phyloP scores from a whole-genome alignment of 2,797 vertebrate species.

The Protonibea diacanthus region DNA sequence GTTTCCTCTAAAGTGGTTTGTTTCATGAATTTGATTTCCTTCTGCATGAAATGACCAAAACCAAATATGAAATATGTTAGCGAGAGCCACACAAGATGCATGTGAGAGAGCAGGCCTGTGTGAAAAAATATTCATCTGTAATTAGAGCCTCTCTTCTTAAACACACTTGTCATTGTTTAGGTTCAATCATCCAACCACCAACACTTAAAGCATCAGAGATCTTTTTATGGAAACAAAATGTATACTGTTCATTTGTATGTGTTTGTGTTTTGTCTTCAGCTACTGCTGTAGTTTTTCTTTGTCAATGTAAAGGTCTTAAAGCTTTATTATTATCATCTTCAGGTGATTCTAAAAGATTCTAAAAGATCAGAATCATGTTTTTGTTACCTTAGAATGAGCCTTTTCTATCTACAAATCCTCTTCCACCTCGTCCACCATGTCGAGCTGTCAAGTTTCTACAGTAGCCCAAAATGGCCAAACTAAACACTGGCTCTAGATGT shows the following conservation, averaged over 20 bases:
- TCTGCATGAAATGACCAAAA: slow-evolving; percentile 1
- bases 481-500: too few species aligned
- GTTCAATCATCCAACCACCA: neutral
- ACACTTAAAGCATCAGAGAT: neutral
- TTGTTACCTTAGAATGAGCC: too few species aligned
- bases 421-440: too few species aligned
- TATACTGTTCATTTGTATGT: neutral
- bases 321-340: neutral
- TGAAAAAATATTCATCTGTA: neutral
- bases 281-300: neutral
- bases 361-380: too few species aligned
- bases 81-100: slow-evolving; percentile 15
- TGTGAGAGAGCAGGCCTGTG: neutral
- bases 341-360: neutral
- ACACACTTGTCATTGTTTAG: neutral
- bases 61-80: slow-evolving; percentile 21
- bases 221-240: neutral
- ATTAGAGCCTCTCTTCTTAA: neutral
- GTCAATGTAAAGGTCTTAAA: neutral
- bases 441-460: too few species aligned
- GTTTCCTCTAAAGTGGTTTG: slow-evolving; percentile 28
- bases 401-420: too few species aligned
- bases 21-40: slow-evolving; percentile 9
- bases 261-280: neutral
- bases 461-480: too few species aligned